A percentile compares a stretch with the other conserved stretches of the same genome.
phyloP scores from a whole-genome alignment of 2,797 vertebrate species.

The Schizothorax lantsangensis region DNA sequence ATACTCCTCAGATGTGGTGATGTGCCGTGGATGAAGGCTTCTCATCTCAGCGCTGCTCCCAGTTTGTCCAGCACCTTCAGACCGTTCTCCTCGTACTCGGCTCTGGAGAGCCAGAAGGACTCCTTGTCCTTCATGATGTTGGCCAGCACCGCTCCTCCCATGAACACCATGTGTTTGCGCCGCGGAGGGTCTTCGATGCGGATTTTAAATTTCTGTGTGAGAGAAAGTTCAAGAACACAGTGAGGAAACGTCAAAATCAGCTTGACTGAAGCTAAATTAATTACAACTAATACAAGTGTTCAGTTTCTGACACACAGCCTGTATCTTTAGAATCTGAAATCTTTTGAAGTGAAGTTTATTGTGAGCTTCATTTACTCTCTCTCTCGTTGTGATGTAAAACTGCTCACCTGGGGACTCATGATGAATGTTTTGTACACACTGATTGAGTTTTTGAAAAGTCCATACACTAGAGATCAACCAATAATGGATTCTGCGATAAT shows the following conservation, averaged over 20 bases:
- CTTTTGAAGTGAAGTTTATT: background rate
- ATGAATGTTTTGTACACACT: background rate
- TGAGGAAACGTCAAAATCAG: background rate
- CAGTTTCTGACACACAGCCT: background rate
- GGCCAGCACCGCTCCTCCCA: constrained; percentile 83
- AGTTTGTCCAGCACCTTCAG: constrained; percentile 79
- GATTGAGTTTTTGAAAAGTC: background rate
- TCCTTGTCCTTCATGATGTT: constrained; percentile 88
- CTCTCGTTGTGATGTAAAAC: background rate
- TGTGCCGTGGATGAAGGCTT: background rate
- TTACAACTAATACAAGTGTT: too few relatives aligned
- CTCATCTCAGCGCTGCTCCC: constrained; percentile 54
- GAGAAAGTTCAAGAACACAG: background rate
- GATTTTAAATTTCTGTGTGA: constrained; percentile 81
- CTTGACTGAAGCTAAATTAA: background rate
- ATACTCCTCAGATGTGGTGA: background rate
- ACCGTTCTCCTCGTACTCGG: constrained; percentile 81
- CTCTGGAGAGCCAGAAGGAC: constrained; percentile 80
- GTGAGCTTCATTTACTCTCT: background rate
- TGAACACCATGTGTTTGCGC: constrained; percentile 85
- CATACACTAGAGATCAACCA: background rate
- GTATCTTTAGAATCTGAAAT: background rate
- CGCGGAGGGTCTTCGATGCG: constrained; percentile 84
- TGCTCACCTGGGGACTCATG: background rate
- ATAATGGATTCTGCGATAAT: background rate